phyloP scores from a whole-genome alignment of 2,113 vertebrate species.

The Actenoides lindsayi region DNA sequence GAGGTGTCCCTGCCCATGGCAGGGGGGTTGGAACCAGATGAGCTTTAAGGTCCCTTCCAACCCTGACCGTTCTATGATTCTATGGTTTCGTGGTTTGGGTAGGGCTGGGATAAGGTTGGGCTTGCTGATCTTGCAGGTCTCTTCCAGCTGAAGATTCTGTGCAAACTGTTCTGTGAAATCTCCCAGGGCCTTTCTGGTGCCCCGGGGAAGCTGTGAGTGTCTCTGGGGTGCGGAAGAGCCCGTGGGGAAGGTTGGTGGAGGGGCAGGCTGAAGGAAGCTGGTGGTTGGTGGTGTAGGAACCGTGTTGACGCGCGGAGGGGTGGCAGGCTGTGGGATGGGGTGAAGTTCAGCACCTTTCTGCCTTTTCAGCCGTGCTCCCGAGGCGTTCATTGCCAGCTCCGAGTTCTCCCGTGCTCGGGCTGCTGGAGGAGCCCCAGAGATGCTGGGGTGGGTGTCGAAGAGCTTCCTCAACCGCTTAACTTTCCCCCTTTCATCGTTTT shows the following conservation, averaged over 20 bases:
- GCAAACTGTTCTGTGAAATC: too few species aligned
- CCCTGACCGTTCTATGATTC: too few species aligned
- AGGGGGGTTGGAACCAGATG: too few species aligned
- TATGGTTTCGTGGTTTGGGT: too few species aligned
- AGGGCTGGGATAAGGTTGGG: too few species aligned
- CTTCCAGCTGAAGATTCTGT: too few species aligned
- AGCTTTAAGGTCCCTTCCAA: too few species aligned
- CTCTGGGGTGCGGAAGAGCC: not conserved
- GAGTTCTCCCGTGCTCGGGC: accelerated
- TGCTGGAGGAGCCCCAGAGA: accelerated
- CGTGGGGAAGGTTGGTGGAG: not conserved
- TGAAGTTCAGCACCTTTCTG: not conserved
- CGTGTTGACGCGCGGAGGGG: not conserved
- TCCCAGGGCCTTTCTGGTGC: not conserved
- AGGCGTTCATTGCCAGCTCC: not conserved
- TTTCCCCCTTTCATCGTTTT: accelerated
- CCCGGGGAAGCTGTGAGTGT: not conserved
- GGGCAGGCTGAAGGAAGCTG: not conserved
- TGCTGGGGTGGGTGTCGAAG: not conserved
- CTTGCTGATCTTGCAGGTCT: too few species aligned
- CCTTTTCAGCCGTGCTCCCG: not conserved
- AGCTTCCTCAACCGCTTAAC: not conserved
- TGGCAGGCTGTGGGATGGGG: not conserved
- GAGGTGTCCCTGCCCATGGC: too few species aligned
- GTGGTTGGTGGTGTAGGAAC: too few species aligned